Conservation (phyloP, 2,888 invertebrate species). For the Sisyra terminalis region DNA sequence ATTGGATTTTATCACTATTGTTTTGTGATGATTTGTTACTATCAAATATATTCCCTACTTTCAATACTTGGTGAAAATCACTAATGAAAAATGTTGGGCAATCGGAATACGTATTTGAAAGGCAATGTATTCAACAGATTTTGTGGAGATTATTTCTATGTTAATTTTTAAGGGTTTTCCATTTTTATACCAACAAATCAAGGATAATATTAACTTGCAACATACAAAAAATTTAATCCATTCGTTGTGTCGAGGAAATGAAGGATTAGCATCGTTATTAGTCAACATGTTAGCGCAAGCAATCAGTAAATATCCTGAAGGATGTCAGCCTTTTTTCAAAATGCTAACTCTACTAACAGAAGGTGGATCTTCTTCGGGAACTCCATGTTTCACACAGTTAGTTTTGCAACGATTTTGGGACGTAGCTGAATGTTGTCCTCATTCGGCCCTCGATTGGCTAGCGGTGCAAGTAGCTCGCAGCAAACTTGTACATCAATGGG, state of each 20-base stretch:
- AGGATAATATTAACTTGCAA: conserved; percentile 81
- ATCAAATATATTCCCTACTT: too few species aligned
- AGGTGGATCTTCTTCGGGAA: conserved; percentile 51
- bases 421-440: conserved; percentile 77
- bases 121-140: too few species aligned
- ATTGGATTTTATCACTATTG: too few species aligned
- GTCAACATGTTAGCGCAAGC: conserved; percentile 82
- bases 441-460: conserved; percentile 85
- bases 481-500: conserved; percentile 81
- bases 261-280: conserved; percentile 72
- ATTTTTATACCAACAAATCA: conserved; percentile 86
- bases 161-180: conserved; percentile 71
- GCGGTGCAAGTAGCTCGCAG: conserved; percentile 72
- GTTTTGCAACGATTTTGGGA: conserved; percentile 81
- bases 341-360: conserved; percentile 77
- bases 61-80: too few species aligned
- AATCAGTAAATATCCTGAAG: conserved; percentile 80
- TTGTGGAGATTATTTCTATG: too few species aligned
- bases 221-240: conserved; percentile 85
- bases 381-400: conserved; percentile 83
- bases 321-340: conserved; percentile 85
- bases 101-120: too few species aligned
- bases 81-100: too few species aligned
- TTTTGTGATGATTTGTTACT: too few species aligned
- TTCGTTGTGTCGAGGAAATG: conserved; percentile 82